Base-by-base conservation (phyloP, 2,113 vertebrate genomes). In the mouse (Mus musculus) region DNA sequence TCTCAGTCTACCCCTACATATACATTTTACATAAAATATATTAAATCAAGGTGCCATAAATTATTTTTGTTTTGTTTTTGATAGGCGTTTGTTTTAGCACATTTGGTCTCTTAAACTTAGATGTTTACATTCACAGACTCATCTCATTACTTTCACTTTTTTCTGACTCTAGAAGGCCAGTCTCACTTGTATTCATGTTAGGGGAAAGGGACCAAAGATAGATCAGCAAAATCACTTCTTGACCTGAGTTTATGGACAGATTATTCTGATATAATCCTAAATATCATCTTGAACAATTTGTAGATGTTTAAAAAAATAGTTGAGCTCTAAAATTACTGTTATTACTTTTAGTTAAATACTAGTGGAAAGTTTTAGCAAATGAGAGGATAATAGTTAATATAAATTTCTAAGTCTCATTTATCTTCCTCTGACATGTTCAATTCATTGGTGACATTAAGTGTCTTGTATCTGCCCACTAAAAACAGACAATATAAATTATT, bases 351-450 rank as follows among this genome's bases (percentile, higher is more conserved):
- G 19, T 87, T 91, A 61, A 87, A 93, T 11, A 67, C 13, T 33
- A 61, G 22, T 46, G 7, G 16, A 46, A 81, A 26, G 72, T 67
- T 28, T 0, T 56, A 26, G 63, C 63, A 93, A 54, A 36, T 6
- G 52, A 3, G 10, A 7, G n/a, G 39, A 26, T 49, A 76, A 73
- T 0, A 72, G 73, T 33, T 1, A 17, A 26, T 61, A n/a, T 42
- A 59, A 28, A 33, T 49, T 26, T 33, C n/a, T 39, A 59, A 12
- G 10, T 72, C 2, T 72, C 49, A 76, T 4, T 1, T 87, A 14
- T 24, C 28, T 36, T 5, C 16, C 1, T 5, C 4, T 76, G 0
- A 0, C 0, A 1, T 5, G 1, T 22, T 36, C 33, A 72, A 1
- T 46, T 80, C n/a, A 36, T 88, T 71, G 46, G 1, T 49, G 46